Conservation (phyloP, 1,140 invertebrate genomes). For the Dendrolimus punctatus region DNA sequence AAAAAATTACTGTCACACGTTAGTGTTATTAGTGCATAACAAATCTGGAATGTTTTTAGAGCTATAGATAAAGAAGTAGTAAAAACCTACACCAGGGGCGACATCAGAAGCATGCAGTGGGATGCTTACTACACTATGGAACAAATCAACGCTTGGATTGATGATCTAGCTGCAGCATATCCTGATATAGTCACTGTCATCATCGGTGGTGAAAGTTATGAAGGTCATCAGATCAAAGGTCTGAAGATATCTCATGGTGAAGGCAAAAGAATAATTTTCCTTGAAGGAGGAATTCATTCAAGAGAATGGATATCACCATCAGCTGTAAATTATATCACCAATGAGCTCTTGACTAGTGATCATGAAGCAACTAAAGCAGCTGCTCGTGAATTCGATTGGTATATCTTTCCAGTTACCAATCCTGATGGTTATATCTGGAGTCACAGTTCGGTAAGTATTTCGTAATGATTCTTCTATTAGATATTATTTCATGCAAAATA, state of each 20-base stretch:
- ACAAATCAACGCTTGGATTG: constrained; percentile 56
- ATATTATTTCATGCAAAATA: neutral
- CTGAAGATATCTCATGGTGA: constrained; percentile 74
- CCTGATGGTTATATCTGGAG: constrained; percentile 80
- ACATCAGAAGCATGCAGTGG: constrained; percentile 50
- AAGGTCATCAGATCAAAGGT: constrained; percentile 75
- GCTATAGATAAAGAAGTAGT: constrained; percentile 43
- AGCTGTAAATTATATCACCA: constrained; percentile 74
- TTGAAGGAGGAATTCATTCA: constrained; percentile 76
- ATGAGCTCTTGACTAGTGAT: constrained; percentile 72
- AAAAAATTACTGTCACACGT: neutral
- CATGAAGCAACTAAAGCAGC: constrained; percentile 60
- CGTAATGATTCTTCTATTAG: neutral
- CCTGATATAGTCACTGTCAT: constrained; percentile 59
- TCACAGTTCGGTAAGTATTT: constrained; percentile 51
- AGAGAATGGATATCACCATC: constrained; percentile 81
- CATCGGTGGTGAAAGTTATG: constrained; percentile 69
- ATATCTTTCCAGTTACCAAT: constrained; percentile 80
- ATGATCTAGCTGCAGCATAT: constrained; percentile 60
- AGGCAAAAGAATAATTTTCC: constrained; percentile 61
- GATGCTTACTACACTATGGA: constrained; percentile 66
- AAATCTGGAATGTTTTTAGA: constrained; percentile 25
- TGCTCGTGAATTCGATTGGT: constrained; percentile 78
- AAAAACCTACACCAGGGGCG: constrained; percentile 25
- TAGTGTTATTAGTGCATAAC: neutral